Base-by-base conservation (phyloP, 2,888 invertebrate genomes). In the Protonemura montana region DNA sequence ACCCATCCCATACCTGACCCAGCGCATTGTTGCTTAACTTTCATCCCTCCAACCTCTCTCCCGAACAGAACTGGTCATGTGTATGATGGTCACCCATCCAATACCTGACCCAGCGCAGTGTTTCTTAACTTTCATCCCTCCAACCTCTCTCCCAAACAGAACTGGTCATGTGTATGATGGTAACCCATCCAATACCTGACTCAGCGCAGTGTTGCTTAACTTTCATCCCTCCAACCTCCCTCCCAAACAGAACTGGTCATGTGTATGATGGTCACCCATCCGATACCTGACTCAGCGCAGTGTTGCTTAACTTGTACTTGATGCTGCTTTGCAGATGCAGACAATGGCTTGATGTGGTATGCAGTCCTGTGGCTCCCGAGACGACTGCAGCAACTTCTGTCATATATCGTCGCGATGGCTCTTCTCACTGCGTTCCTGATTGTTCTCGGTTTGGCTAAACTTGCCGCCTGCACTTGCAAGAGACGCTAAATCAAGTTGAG, bases 301-400 rank as follows among this genome's bases (percentile, higher is more conserved):
- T n/a, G n/a, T n/a, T n/a, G n/a, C n/a, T n/a, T n/a, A n/a, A n/a
- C n/a, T n/a, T n/a, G n/a, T n/a, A n/a, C n/a, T 7, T 13, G 41
- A 41, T 87, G 88, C 90, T 89, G 89, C 89, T 89, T 94, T 94
- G 85, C 92, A 95, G 95, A 95, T 90, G 92, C 92, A 88, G 91
- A 91, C 90, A 93, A 93, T 87, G 92, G 93, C 88, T 91, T 92
- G 42, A 89, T 95, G 88, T 92, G 93, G 85, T 97, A 96, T 91
- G 94, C 95, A n/a, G 94, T 97, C 59, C 92, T 97, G 86, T 97
- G 97, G 97, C 94, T 95, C 76, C 95, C 97, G 85, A 92, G 93
- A 88, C 93, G 97, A 89, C 96, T 96, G 90, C 91, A 92, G 0
- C 93, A 94, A 89, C 91, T 97, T 27, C 91, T 90, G 85, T 89